phyloP scores from a whole-genome alignment of 2,888 invertebrate genomes.

The Sarcophaga subvicina region DNA sequence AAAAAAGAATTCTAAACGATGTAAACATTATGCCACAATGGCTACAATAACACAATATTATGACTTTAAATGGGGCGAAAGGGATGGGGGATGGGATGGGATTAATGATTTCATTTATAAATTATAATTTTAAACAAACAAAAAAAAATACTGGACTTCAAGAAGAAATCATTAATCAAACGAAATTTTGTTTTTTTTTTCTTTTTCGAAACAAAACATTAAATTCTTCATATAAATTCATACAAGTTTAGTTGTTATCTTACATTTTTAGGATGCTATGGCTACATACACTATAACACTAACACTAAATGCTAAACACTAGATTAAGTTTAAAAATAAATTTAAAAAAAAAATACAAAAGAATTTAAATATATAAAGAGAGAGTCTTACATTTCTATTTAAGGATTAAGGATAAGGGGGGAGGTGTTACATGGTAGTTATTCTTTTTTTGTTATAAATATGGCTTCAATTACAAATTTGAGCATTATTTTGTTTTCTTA shows the following conservation, averaged over 20 bases:
- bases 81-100: too few species aligned
- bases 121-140: too few species aligned
- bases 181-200: too few species aligned
- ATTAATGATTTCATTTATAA: too few species aligned
- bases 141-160: too few species aligned
- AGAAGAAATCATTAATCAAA: too few species aligned
- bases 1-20: not conserved
- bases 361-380: not conserved
- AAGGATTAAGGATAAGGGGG: not conserved
- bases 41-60: not conserved
- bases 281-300: not conserved
- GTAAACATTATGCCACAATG: too few species aligned
- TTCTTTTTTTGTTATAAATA: constrained; percentile 33
- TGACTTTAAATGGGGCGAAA: not conserved
- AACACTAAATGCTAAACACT: not conserved
- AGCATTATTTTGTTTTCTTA: constrained; percentile 44
- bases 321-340: not conserved
- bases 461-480: constrained; percentile 56
- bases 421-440: too few species aligned
- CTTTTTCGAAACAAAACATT: too few species aligned
- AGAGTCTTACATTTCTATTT: not conserved
- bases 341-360: not conserved
- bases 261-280: not conserved
- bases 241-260: not conserved
- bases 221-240: too few species aligned